These are phyloP conservation scores for Synanthedon myopaeformis DNA, from an alignment of 2,888 invertebrate genomes.

Conservation along the genomic window DNA sequence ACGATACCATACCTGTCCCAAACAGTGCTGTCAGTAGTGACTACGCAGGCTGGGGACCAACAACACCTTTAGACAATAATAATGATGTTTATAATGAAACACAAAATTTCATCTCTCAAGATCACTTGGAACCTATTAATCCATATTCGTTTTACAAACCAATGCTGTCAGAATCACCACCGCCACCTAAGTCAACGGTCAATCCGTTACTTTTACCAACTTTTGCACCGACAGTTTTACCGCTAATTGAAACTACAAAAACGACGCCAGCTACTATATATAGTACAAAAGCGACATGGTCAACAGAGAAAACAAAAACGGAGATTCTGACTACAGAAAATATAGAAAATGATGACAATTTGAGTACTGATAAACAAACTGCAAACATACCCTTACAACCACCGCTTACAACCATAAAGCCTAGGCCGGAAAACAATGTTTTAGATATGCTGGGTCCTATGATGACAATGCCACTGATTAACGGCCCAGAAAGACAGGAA, in stretches of 20 bases:
- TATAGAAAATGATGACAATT: slow-evolving; percentile 23
- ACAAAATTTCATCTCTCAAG: slow-evolving; percentile 46
- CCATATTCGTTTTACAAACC: slow-evolving; percentile 51
- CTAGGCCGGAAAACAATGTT: slow-evolving; percentile 27
- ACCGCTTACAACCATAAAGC: slow-evolving; percentile 13
- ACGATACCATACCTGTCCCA: slow-evolving; percentile 32
- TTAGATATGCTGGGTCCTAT: slow-evolving; percentile 56
- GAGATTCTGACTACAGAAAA: slow-evolving; percentile 20
- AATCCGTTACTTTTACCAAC: slow-evolving; percentile 26
- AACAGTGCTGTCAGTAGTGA: slow-evolving; percentile 50
- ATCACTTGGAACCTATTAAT: slow-evolving; percentile 31
- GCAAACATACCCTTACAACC: slow-evolving; percentile 22
- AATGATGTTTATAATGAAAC: slow-evolving; percentile 45
- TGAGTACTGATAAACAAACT: slow-evolving; percentile 27
- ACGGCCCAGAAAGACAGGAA: slow-evolving; percentile 48
- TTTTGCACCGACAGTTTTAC: slow-evolving; percentile 44
- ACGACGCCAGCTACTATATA: slow-evolving; percentile 11
- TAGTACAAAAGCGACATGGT: slow-evolving; percentile 20
- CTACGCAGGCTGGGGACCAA: slow-evolving; percentile 64
- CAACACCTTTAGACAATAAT: slow-evolving; percentile 44
- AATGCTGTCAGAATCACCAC: slow-evolving; percentile 45
- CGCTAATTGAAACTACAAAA: slow-evolving; percentile 17
- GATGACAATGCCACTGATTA: slow-evolving; percentile 58
- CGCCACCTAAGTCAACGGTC: slow-evolving; percentile 33
- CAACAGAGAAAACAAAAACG: slow-evolving; percentile 24